Base-by-base conservation (phyloP, 2,888 invertebrate genomes). In the Pristionchus exspectatus region DNA sequence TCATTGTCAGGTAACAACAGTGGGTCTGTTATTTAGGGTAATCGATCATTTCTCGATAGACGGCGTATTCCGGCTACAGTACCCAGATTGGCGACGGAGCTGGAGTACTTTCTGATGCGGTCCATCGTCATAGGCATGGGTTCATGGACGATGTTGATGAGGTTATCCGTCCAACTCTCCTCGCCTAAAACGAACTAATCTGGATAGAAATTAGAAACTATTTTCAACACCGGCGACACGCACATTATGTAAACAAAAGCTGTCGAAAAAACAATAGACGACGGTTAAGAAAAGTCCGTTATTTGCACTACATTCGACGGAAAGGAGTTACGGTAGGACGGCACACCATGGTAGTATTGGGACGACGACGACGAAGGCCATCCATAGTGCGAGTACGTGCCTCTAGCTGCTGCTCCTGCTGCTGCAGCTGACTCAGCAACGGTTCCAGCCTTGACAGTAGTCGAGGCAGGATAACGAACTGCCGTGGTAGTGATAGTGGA, bases 131-230 rank as follows among this genome's bases (percentile, higher is more conserved):
- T 92, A 87, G 92, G 92, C 93, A 95, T 95, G 59, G 95, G 95
- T 90, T 95, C 95, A 59, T 93, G 92, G 38, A 95, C 95, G 85
- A 95, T 95, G 90, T 93, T 93, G 91, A 95, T 95, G 91, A 95
- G 92, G 90, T 95, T 93, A 89, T 95, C 95, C 30, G 95, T 93
- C 95, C 95, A 95, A n/a, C 92, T 90, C 90, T 93, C 92, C 50
- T 89, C 89, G 38, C 50, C 87, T 72, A 88, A 0, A 88, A 66
- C 30, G 74, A 12, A 77, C 81, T 50, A 72, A 27, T 27, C 38
- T 59, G 27, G 14, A 81, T 54, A 5, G 38, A 84, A 30, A 33
- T 59, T 50, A 84, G 33, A 21, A 16, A 12, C 44, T 24, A 50
- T 12, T 50, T 66, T 50, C n/a, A 44, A 63, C 38, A 59, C 81